Base-by-base conservation (phyloP, 2,113 vertebrate species). In the Girardinichthys multiradiatus region DNA sequence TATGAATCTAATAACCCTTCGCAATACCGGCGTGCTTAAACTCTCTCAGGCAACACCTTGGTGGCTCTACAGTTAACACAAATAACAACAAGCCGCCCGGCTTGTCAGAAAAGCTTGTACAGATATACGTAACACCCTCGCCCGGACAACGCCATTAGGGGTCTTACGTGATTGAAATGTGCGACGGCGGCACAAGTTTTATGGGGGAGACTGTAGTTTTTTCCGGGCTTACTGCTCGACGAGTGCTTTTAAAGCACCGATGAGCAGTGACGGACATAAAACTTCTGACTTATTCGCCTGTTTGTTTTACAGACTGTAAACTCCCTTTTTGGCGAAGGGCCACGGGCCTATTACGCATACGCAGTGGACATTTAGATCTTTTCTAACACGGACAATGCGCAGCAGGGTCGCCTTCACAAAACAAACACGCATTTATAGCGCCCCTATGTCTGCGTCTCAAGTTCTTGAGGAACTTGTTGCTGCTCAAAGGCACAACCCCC, bases 1-100 rank as follows among this genome's bases (percentile, higher is more conserved):
- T 99, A 97, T 98, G 97, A 98, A 97, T 99, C 96, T 98, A 99
- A 99, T 98, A 97, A 96, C 96, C 96, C 96, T 97, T 96, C 96
- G 95, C 96, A 97, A 97, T 98, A 96, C 97, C 96, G 96, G 95
- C 95, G 95, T 96, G 95, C 95, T 96, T 96, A 95, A 96, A 98
- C 95, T 96, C 96, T 96, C 95, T 95, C 91, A 85, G 86, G 88
- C 89, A 86, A 95, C 96, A 98, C 96, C 97, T 98, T 95, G 95
- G 95, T 95, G 95, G 95, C 94, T 97, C 93, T 77, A 91, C 88
- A 80, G 82, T 91, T 91, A 92, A 87, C 82, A 95, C 95, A 95
- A 93, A 95, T 95, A 95, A 95, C 94, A 91, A 95, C 93, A 94
- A 95, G 88, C 39, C n/a, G 14, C 93, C 80, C 92, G 92, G 93